Evolutionary conservation across 2,113 vertebrate genomes (phyloP).

Genomic region (Myxocyprinus asiaticus): DNA sequence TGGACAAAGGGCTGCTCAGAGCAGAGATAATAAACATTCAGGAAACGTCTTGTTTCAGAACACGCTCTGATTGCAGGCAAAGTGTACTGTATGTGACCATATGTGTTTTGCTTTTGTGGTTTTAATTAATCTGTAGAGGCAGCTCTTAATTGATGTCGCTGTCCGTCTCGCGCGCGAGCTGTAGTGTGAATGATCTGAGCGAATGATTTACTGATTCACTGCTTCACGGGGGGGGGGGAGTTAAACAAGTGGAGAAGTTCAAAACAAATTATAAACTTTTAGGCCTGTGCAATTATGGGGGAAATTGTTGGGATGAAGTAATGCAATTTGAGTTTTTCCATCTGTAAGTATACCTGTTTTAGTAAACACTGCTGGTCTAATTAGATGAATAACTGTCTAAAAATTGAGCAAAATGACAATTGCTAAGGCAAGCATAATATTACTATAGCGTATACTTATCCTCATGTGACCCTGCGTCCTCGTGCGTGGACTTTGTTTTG

Average conservation of each 20-base stretch:
- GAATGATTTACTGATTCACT: slow-evolving; percentile 55
- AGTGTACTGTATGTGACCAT: slow-evolving; percentile 16
- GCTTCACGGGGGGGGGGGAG: slow-evolving; percentile 36
- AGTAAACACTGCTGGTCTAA: slow-evolving; percentile 27
- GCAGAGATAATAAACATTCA: background rate
- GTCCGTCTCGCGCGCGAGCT: slow-evolving; percentile 51
- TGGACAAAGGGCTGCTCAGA: background rate
- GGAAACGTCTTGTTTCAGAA: background rate
- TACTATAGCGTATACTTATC: too few species aligned
- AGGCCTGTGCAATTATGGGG: slow-evolving; percentile 36
- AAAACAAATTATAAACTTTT: slow-evolving; percentile 56
- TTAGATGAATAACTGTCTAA: slow-evolving; percentile 18
- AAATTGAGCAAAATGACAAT: background rate
- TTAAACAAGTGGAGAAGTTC: slow-evolving; percentile 51
- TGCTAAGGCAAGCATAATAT: too few species aligned
- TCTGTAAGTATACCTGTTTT: slow-evolving; percentile 36
- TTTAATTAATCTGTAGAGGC: slow-evolving; percentile 57
- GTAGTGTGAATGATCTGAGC: slow-evolving; percentile 44
- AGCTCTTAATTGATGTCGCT: slow-evolving; percentile 58
- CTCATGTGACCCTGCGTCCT: too few species aligned
- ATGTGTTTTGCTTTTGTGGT: slow-evolving; percentile 46
- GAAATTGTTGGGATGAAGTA: slow-evolving; percentile 46
- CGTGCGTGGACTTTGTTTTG: too few species aligned
- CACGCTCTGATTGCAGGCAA: background rate
- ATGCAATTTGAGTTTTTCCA: slow-evolving; percentile 36